Evolutionary conservation across 2,888 invertebrate species (phyloP).

Genomic region (Morpho achilles): DNA sequence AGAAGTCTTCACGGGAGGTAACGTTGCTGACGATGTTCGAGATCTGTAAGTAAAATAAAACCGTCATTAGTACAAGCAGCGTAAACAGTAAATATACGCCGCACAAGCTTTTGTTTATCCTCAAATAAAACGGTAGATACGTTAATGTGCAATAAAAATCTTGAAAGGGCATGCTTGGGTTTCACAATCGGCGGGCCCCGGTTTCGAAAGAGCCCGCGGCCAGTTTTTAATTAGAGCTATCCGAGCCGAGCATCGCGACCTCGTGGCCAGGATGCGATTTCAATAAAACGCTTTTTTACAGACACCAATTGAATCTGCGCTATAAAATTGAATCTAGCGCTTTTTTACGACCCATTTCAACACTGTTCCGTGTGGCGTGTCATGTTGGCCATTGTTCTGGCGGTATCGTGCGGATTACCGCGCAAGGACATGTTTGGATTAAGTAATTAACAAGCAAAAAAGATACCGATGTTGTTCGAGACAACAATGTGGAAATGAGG

Average conservation of each 20-base stretch:
- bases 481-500: constrained; percentile 59
- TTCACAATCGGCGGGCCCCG: constrained; percentile 49
- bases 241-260: constrained; percentile 62
- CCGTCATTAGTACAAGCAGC: not conserved
- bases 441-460: constrained; percentile 52
- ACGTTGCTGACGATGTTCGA: constrained; percentile 42
- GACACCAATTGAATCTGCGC: constrained; percentile 70
- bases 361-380: constrained; percentile 66
- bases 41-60: constrained; percentile 49
- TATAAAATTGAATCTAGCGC: constrained; percentile 73
- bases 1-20: constrained; percentile 67
- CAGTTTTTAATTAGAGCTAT: constrained; percentile 73
- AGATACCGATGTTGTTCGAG: constrained; percentile 47
- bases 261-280: constrained; percentile 71
- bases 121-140: constrained; percentile 19
- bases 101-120: constrained; percentile 18
- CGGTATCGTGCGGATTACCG: constrained; percentile 45
- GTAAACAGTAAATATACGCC: not conserved
- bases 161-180: constrained; percentile 48
- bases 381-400: constrained; percentile 57
- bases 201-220: constrained; percentile 46
- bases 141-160: constrained; percentile 29
- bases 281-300: constrained; percentile 76
- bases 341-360: constrained; percentile 70
- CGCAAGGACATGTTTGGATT: constrained; percentile 60